Evolutionary conservation across 2,888 invertebrate species (phyloP).

Genomic region (Plusia festucae): DNA sequence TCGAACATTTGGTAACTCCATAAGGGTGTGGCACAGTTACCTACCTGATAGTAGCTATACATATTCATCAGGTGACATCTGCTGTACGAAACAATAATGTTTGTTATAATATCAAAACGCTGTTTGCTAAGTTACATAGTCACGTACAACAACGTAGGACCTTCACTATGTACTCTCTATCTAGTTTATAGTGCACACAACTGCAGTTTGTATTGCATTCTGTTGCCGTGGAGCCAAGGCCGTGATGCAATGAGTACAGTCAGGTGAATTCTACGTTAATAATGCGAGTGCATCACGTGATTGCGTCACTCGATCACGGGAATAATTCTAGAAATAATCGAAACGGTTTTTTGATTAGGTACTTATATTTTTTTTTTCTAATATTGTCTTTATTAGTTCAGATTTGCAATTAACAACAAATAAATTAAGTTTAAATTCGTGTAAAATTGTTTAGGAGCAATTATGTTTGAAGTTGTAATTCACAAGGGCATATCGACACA

Average conservation of each 20-base stretch:
- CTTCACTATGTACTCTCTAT: constrained; percentile 42
- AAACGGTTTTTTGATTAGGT: constrained; percentile 5
- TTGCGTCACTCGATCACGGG: constrained; percentile 71
- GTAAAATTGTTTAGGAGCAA: neutral
- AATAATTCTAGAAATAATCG: constrained; percentile 23
- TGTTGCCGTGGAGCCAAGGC: constrained; percentile 84
- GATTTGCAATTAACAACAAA: neutral
- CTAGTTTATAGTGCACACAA: constrained; percentile 65
- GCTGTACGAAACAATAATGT: constrained; percentile 46
- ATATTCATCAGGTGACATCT: constrained; percentile 41
- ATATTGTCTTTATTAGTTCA: neutral
- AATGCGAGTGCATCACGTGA: constrained; percentile 74
- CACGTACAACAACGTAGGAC: constrained; percentile 17
- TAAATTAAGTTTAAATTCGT: neutral
- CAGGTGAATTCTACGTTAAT: constrained; percentile 75
- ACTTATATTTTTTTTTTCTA: neutral
- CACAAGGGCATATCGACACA: neutral
- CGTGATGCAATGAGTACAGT: constrained; percentile 80
- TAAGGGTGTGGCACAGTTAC: constrained; percentile 19
- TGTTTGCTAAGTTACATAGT: constrained; percentile 18
- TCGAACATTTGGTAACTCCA: constrained; percentile 21
- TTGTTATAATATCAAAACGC: constrained; percentile 17
- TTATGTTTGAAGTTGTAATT: neutral
- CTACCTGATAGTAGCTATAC: constrained; percentile 24
- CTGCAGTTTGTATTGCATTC: constrained; percentile 79